These are phyloP conservation scores for Cantharis nigra DNA, from an alignment of 2,888 invertebrate species.

Conservation along the genomic window DNA sequence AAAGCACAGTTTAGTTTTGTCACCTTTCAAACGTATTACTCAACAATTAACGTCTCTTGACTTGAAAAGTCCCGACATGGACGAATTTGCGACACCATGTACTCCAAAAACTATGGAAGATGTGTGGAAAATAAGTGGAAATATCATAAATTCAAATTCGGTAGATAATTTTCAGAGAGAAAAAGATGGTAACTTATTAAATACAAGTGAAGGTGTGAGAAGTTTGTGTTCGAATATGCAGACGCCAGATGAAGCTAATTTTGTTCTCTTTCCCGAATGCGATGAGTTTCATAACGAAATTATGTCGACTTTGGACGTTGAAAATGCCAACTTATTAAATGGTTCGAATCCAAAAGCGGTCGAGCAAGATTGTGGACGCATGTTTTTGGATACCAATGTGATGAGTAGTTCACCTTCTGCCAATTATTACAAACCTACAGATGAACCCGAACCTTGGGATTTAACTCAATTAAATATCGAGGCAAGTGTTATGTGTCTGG, in stretches of 20 bases:
- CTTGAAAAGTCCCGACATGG: constrained; percentile 72
- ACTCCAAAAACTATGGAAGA: constrained; percentile 66
- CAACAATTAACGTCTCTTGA: constrained; percentile 76
- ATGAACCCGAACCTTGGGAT: constrained; percentile 85
- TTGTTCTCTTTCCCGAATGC: constrained; percentile 63
- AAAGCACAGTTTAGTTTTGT: constrained; percentile 55
- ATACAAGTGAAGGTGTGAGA: constrained; percentile 51
- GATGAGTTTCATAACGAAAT: constrained; percentile 50
- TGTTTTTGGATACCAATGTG: constrained; percentile 60
- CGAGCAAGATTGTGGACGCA: constrained; percentile 47
- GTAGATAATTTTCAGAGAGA: constrained; percentile 29
- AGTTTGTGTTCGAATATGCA: constrained; percentile 48
- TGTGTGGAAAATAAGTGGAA: constrained; percentile 61
- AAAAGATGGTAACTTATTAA: constrained; percentile 44
- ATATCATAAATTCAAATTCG: constrained; percentile 32
- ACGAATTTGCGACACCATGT: constrained; percentile 71
- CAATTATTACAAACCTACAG: constrained; percentile 78
- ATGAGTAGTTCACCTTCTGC: constrained; percentile 67
- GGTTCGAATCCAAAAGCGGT: constrained; percentile 38
- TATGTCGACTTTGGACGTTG: constrained; percentile 8
- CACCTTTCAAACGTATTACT: constrained; percentile 77
- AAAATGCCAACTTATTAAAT: constrained; percentile 33
- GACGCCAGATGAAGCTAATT: constrained; percentile 58
- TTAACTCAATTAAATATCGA: constrained; percentile 84
- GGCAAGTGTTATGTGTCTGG: constrained; percentile 84